Conservation (phyloP, 2,113 vertebrate species). For the Mandrillus leucophaeus region DNA sequence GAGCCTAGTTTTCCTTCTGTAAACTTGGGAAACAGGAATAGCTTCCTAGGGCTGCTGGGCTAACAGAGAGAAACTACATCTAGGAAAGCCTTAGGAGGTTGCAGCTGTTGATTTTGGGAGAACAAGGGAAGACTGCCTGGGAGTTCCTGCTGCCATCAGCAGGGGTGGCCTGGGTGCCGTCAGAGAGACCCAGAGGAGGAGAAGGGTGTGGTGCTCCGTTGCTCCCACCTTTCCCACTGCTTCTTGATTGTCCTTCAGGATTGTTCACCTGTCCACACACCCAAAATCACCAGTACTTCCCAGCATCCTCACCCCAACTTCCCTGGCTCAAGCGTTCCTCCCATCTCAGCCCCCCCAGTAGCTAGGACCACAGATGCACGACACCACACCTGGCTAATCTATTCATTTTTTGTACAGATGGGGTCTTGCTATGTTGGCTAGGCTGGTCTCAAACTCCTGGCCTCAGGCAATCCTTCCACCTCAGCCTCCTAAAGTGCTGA, state of each 20-base stretch:
- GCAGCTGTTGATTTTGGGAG: not conserved
- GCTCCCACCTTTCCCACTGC: not conserved
- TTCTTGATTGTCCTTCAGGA: not conserved
- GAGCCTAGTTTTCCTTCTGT: not conserved
- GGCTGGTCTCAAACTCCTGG: no score
- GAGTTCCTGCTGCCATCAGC: not conserved
- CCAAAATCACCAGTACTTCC: not conserved
- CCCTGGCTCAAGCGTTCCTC: no score
- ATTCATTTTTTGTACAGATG: no score
- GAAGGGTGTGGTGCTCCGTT: not conserved
- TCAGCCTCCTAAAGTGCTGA: no score
- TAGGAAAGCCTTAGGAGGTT: not conserved
- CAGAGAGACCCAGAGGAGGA: not conserved
- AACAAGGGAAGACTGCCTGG: not conserved
- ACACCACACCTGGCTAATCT: no score
- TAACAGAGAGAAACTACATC: not conserved
- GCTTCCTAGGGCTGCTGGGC: not conserved
- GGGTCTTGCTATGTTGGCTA: no score
- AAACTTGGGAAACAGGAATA: not conserved
- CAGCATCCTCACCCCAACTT: not conserved
- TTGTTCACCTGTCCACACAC: not conserved
- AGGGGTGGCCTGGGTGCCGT: not conserved
- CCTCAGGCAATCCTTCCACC: no score
- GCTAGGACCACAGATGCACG: no score
- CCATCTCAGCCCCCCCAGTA: no score